Evolutionary conservation across 2,797 vertebrate species (phyloP), one percentile per base, ranked within the genome.

Genomic region (Eidolon dupreanum): DNA sequence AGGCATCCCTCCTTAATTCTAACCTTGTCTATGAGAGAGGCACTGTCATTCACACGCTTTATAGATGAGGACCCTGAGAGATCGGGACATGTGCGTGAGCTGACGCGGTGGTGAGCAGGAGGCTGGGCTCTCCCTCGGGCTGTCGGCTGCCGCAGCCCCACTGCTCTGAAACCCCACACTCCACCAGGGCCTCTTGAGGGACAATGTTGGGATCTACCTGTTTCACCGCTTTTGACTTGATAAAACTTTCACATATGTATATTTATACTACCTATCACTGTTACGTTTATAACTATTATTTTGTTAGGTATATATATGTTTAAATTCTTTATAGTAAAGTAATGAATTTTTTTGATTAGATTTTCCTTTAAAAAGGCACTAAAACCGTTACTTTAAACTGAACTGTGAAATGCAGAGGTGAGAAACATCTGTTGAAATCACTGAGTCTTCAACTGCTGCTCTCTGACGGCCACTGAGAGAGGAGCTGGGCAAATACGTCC

Each of bases 351-450:
- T 38, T 26, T 36, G 33, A 13, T 57, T 68, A 55, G 53, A 36
- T 6, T 49, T 15, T 70, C 57, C 49, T 88, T 93, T 66, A 57
- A 86, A 91, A 82, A 88, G 49, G 20, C 53, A 59, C n/a, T 92
- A 49, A 49, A 55, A 66, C 33, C 83, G 19, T 31, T 26, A 61
- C 51, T 77, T 84, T 71, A 75, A 90, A 55, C 5, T 65, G 63
- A 78, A 94, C 88, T 57, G 74, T 1, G 43, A 65, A 57, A 70
- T 51, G 57, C 38, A 84, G 28, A 66, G 13, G 4, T 28, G 7
- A 92, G 38, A 87, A 63, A 2, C 7, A 13, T 8, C 19, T 55
- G 31, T 71, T 36, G 71, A 77, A 73, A 57, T 20, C 8, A 4
- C 2, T 12, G 43, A 33, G 63, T n/a, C 46, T 59, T 84, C 2